These are phyloP conservation scores for Tetanocera ferruginea DNA, from an alignment of 2,888 invertebrate species.

Conservation along the genomic window DNA sequence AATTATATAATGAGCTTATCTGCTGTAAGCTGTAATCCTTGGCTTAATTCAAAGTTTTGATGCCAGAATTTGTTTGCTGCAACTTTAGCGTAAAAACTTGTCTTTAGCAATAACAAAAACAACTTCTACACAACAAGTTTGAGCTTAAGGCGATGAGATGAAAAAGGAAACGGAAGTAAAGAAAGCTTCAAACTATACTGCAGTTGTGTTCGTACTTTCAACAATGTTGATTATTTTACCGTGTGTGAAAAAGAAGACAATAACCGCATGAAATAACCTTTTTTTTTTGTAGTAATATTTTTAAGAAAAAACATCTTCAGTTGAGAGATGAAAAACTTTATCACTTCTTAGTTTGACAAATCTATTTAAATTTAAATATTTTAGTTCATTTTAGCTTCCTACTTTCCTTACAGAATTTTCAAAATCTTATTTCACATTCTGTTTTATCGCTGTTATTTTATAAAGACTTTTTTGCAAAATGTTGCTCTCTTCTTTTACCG, in stretches of 20 bases:
- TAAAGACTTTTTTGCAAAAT: background rate
- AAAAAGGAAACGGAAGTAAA: background rate
- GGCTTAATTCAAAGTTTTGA: background rate
- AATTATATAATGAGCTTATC: background rate
- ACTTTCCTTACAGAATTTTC: too few species aligned
- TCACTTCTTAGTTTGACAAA: too few species aligned
- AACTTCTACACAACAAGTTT: background rate
- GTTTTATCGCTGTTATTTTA: too few species aligned
- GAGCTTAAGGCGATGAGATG: constrained; percentile 7
- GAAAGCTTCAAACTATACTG: background rate
- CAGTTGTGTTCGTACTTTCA: background rate
- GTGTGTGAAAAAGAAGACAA: background rate
- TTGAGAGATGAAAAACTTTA: too few species aligned
- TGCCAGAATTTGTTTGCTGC: constrained; percentile 1
- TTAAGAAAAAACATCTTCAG: too few species aligned
- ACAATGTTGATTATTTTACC: background rate
- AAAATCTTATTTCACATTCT: too few species aligned
- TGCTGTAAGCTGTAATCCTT: constrained; percentile 19
- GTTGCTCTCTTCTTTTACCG: background rate
- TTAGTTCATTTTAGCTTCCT: too few species aligned
- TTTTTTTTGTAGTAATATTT: too few species aligned
- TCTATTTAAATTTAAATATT: too few species aligned
- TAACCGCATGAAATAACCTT: background rate
- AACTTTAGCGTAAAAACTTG: background rate
- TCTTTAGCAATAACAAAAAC: background rate